Conservation (phyloP, 2,888 invertebrate genomes). For the Pristionchus japonicus region DNA sequence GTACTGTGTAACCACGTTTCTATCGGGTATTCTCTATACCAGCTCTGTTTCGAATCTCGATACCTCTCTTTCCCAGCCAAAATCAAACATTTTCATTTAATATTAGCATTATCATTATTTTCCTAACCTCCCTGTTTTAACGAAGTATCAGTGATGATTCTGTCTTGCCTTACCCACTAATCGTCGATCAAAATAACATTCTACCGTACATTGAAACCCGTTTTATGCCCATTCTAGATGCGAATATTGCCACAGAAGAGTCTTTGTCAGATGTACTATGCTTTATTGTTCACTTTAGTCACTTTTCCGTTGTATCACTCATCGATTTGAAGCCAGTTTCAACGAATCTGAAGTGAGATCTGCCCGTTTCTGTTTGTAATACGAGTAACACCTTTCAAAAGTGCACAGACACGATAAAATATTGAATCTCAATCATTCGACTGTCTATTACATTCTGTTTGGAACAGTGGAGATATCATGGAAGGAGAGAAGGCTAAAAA, state of each 20-base stretch:
- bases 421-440: background rate
- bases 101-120: background rate
- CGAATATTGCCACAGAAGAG: slow-evolving; percentile 18
- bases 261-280: background rate
- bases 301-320: slow-evolving; percentile 26
- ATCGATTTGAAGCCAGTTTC: background rate
- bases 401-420: slow-evolving; percentile 28
- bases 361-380: background rate
- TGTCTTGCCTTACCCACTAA: slow-evolving; percentile 10
- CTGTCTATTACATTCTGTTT: slow-evolving; percentile 5
- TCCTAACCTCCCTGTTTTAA: slow-evolving; percentile 11
- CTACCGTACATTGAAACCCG: slow-evolving; percentile 3
- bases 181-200: slow-evolving; percentile 20
- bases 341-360: slow-evolving; percentile 20
- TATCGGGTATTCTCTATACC: slow-evolving; percentile 8
- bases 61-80: slow-evolving; percentile 33
- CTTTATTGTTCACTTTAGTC: background rate
- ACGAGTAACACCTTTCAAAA: background rate
- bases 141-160: slow-evolving; percentile 29
- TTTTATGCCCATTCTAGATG: background rate
- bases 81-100: background rate
- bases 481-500: background rate
- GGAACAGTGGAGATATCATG: background rate
- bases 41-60: slow-evolving; percentile 25
- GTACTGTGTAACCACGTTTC: slow-evolving; percentile 26